A percentile compares a stretch with the other conserved stretches of the same genome.
Conservation (phyloP, 2,888 invertebrate genomes). For the Ecdyonurus torrentis region DNA sequence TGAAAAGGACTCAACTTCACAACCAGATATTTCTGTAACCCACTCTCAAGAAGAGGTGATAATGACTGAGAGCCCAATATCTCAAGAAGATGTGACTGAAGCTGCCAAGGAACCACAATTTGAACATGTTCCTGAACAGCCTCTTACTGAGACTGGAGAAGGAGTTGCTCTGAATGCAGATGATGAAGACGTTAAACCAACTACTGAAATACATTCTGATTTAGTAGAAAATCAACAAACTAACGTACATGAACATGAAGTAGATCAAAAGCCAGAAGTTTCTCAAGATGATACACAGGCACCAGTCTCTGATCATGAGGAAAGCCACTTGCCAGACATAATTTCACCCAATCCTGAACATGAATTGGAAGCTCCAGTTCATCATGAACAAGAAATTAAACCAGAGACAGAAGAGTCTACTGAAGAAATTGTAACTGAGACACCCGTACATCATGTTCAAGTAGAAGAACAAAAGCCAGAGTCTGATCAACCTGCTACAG, state of each 20-base stretch:
- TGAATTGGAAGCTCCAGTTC: background rate
- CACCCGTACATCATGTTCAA: background rate
- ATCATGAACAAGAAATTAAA: background rate
- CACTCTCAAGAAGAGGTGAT: no score
- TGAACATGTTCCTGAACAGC: no score
- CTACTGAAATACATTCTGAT: constrained; percentile 11
- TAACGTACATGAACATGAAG: background rate
- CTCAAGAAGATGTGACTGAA: background rate
- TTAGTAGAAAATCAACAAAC: no score
- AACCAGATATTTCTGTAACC: no score
- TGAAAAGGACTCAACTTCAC: no score
- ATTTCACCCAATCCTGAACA: background rate
- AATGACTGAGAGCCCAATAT: no score
- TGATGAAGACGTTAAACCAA: constrained; percentile 9
- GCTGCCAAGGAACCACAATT: no score
- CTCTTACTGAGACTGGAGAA: constrained; percentile 10
- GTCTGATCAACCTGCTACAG: background rate
- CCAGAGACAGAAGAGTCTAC: background rate
- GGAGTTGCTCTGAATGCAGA: constrained; percentile 4
- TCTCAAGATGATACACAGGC: background rate
- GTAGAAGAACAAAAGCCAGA: background rate
- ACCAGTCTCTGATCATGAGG: constrained; percentile 6
- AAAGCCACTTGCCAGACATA: constrained; percentile 7
- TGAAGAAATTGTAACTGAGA: background rate
- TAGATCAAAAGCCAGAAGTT: background rate